phyloP scores from a whole-genome alignment of 2,797 vertebrate genomes.

The Scolopax bukidnonensis region DNA sequence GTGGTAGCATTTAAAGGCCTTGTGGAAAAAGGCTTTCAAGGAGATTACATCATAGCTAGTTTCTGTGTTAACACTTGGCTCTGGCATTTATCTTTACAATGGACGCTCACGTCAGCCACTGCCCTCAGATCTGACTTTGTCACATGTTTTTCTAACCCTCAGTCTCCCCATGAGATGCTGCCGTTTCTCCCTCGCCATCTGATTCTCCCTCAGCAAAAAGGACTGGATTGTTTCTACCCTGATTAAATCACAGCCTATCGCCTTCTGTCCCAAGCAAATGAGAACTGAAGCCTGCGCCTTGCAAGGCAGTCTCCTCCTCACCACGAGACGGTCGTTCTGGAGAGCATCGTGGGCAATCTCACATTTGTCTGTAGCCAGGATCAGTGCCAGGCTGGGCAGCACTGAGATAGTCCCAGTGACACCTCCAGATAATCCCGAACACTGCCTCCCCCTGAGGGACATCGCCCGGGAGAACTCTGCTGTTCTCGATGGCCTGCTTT shows the following conservation, averaged over 20 bases:
- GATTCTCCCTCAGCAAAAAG: constrained; percentile 10
- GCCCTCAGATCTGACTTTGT: constrained; percentile 41
- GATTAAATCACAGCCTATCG: not conserved
- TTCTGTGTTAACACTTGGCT: not conserved
- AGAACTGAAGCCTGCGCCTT: not conserved
- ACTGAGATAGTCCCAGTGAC: rapidly evolving
- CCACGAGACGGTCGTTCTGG: not conserved
- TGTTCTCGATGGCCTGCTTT: not conserved
- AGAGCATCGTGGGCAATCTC: not conserved
- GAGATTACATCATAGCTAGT: constrained; percentile 59
- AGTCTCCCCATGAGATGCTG: rapidly evolving
- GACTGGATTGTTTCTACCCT: not conserved
- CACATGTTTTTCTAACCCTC: not conserved
- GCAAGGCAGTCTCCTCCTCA: not conserved
- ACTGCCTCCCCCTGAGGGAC: not conserved
- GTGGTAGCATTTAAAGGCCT: constrained; percentile 21
- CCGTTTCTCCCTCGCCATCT: not conserved
- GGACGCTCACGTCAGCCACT: constrained; percentile 5
- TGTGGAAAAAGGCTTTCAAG: constrained; percentile 54
- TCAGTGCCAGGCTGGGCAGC: not conserved
- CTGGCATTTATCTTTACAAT: constrained; percentile 62
- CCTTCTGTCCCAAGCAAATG: not conserved
- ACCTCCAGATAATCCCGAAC: not conserved
- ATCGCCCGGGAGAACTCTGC: rapidly evolving
- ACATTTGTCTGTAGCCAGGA: not conserved